Base-by-base conservation (phyloP, 2,888 invertebrate genomes). In the Hydriomena furcata region DNA sequence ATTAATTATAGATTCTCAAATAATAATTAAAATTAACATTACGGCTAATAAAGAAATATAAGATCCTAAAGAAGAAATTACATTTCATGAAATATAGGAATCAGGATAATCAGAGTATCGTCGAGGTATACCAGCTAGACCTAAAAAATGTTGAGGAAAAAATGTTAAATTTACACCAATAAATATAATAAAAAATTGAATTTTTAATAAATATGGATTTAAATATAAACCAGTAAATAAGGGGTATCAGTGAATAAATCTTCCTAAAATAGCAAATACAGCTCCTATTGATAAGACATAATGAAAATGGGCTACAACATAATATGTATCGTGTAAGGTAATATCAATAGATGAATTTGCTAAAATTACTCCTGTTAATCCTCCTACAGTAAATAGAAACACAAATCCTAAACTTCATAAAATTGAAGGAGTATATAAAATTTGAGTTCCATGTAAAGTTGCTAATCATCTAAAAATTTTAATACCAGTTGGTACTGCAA, bases 401-500 rank as follows among this genome's bases (percentile, higher is more conserved):
- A 95, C 92, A 91, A 96, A 95, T 60, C 95, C 95, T 82, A 95
- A 66, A 23, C 93, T 88, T 91, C 95, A 95, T 68, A 94, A 57
- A 68, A 93, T 87, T 21, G 92, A 80, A 0, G 94, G 92, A 0
- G 90, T 92, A 66, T 91, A 92, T 41, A 84, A 86, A 68, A 94
- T 74, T 90, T 92, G 91, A 17, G 92, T 84, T 60, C 94, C 94
- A 70, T 93, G 92, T 12, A 95, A 60, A 7, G 94, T 94, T 0
- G 94, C 93, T 83, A 95, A 67, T 93, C 95, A 95, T 21, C 94
- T 80, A 84, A 95, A 95, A 86, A 96, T 92, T 92, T 96, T 96
- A 92, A 96, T 94, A 63, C 95, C 96, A 10, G 96, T 96, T 0
- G 96, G 95, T 0, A 96, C 92, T 0, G 95, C 95, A 95, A 96